Conservation (phyloP, 2,797 vertebrate species). For the Dendrocincla fuliginosa region DNA sequence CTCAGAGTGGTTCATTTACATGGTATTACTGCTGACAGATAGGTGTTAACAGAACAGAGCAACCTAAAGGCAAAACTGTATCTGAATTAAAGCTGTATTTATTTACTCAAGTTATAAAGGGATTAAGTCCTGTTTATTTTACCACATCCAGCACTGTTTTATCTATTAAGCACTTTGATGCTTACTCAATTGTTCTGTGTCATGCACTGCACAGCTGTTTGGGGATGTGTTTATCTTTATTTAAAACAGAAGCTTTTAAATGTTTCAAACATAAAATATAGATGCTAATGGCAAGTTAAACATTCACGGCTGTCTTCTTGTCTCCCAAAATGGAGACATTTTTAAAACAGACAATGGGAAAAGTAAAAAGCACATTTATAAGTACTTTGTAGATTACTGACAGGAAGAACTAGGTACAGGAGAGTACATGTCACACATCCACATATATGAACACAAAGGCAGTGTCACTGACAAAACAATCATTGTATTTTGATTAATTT, state of each 20-base stretch:
- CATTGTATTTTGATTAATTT: neutral
- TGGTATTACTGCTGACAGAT: constrained; percentile 83
- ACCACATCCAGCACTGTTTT: constrained; percentile 75
- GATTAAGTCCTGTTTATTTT: constrained; percentile 84
- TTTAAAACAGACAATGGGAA: constrained; percentile 32
- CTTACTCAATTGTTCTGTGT: constrained; percentile 73
- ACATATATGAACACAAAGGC: neutral
- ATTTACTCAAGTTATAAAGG: constrained; percentile 82
- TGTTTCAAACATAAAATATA: constrained; percentile 66
- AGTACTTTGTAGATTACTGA: constrained; percentile 6
- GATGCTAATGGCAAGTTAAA: constrained; percentile 62
- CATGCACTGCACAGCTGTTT: constrained; percentile 59
- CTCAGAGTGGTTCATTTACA: constrained; percentile 84
- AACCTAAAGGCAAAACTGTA: constrained; percentile 78
- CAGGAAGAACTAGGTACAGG: neutral
- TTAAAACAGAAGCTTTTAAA: constrained; percentile 72
- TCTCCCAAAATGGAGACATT: constrained; percentile 39
- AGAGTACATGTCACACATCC: neutral
- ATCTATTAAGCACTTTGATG: constrained; percentile 77
- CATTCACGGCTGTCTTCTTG: constrained; percentile 25
- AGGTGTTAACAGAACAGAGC: constrained; percentile 75
- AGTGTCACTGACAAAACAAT: neutral
- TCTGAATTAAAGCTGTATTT: constrained; percentile 82
- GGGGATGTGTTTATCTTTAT: constrained; percentile 71
- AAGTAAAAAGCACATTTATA: constrained; percentile 20